phyloP scores from a whole-genome alignment of 2,888 invertebrate genomes.

The Conomelus anceps region DNA sequence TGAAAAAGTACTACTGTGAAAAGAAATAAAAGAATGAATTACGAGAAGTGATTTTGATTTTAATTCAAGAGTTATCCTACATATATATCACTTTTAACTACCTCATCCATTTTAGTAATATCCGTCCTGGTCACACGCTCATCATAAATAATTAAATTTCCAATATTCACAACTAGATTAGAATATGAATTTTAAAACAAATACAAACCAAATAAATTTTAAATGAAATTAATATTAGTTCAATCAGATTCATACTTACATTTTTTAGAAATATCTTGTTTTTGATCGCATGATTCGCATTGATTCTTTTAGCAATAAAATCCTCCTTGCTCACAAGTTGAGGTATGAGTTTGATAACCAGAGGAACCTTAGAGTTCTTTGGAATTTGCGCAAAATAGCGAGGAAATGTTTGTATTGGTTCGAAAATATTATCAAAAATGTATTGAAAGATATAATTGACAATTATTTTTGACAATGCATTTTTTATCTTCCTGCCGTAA shows the following conservation, averaged over 20 bases:
- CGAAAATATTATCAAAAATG: neutral
- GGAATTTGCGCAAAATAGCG: neutral
- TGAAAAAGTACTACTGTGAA: too few relatives aligned
- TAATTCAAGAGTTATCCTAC: too few relatives aligned
- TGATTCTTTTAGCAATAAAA: neutral
- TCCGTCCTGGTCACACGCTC: too few relatives aligned
- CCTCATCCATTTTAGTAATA: too few relatives aligned
- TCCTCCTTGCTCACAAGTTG: neutral
- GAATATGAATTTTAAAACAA: too few relatives aligned
- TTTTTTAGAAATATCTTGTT: neutral
- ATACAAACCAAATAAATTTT: too few relatives aligned
- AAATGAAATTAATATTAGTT: neutral
- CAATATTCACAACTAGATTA: too few relatives aligned
- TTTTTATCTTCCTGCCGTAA: neutral
- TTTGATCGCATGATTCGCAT: neutral
- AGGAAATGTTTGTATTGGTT: neutral
- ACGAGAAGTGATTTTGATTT: too few relatives aligned
- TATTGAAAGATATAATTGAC: neutral
- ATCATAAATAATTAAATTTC: too few relatives aligned
- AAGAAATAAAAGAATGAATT: too few relatives aligned
- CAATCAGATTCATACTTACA: neutral
- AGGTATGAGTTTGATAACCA: neutral
- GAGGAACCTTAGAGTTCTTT: neutral
- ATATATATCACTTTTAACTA: too few relatives aligned
- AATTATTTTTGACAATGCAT: neutral